Evolutionary conservation across 2,888 invertebrate genomes (phyloP), one percentile per base, ranked within the genome.

Genomic region (Himalopsyche japonica): DNA sequence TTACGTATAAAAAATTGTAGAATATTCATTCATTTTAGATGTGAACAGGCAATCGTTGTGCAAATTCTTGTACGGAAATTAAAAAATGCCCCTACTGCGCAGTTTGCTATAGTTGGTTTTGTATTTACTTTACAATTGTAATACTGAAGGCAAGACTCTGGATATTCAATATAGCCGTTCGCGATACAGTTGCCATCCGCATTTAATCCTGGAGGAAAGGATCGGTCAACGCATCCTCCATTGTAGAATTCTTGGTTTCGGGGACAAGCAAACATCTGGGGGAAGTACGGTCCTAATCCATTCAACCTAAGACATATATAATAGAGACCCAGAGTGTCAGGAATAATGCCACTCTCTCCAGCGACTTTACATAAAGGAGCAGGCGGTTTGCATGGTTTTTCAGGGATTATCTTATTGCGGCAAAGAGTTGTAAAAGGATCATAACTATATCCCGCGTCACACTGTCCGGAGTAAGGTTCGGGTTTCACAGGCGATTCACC

Each of bases 321-420:
- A 43, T 82, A 84, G 48, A 84, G 32, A 64, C 43, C 24, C n/a
- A 85, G 83, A 32, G 82, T 85, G 7, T 70, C 70, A 18, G 18
- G 47, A 12, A 86, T 48, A 18, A 79, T 34, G 20, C 82, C 84
- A n/a, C 34, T 78, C 27, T 83, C 78, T 0, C 80, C 82, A 8
- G 76, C n/a, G 18, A n/a, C 47, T 27, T 18, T 57, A 43, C 85
- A 85, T 1, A 18, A 18, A 3, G 48, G 27, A 15, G 27, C 37
- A 6, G 70, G 12, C 15, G n/a, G 27, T 4, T 79, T 20, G 15
- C 86, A 86, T n/a, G 30, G 30, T 7, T 18, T 49, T n/a, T 30
- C 24, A 30, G n/a, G 24, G 0, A 43, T 6, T 10, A 80, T 3
- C 57, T 85, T 83, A 30, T 57, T 70, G 24, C 79, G 34, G 32